Evolutionary conservation across 2,113 vertebrate genomes (phyloP).

Genomic region (Ginglymostoma cirratum): DNA sequence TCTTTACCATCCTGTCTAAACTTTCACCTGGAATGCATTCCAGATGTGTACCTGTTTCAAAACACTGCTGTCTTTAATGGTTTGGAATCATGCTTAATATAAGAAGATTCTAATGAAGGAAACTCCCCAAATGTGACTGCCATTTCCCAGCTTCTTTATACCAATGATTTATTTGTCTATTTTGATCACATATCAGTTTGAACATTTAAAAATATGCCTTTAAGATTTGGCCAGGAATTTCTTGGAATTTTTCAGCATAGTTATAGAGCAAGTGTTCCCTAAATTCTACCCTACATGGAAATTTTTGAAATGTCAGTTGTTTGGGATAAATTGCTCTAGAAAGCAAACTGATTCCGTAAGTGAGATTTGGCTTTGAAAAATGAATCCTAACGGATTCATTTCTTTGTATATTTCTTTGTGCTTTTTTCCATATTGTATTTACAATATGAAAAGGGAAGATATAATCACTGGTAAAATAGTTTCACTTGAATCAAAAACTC

Average conservation of each 20-base stretch:
- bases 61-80: not conserved
- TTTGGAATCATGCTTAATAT: not conserved
- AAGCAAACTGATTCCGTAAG: not conserved
- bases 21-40: not conserved
- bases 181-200: not conserved
- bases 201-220: not conserved
- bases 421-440: not conserved
- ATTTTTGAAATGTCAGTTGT: not conserved
- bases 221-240: not conserved
- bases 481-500: not conserved
- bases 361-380: not conserved
- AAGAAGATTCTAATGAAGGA: not conserved
- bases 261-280: not conserved
- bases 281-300: not conserved
- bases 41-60: not conserved
- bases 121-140: not conserved
- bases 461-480: not conserved
- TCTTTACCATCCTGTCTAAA: not conserved
- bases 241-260: not conserved
- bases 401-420: not conserved
- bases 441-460: not conserved
- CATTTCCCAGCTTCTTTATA: not conserved
- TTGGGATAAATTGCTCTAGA: not conserved
- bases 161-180: not conserved
- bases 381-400: not conserved